These are phyloP conservation scores for Rhinoptilus africanus DNA, from an alignment of 2,113 vertebrate species.

Conservation along the genomic window DNA sequence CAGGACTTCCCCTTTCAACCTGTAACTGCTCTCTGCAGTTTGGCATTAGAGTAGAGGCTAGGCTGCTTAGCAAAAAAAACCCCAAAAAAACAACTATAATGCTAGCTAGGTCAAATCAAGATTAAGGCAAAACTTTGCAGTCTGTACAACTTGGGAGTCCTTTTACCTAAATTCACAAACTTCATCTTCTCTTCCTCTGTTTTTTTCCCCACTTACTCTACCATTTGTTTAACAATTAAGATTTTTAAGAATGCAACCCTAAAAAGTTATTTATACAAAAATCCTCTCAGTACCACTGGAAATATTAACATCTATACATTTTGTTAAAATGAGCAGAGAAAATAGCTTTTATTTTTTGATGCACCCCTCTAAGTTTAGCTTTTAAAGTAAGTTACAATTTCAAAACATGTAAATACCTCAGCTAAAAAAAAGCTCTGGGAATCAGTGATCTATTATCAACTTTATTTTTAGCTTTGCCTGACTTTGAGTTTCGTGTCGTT, in stretches of 20 bases:
- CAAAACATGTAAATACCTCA: neutral
- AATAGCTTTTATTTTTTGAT: neutral
- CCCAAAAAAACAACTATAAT: neutral
- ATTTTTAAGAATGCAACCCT: neutral
- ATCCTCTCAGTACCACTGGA: neutral
- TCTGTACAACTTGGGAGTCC: rapidly evolving
- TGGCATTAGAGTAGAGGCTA: neutral
- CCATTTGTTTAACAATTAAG: neutral
- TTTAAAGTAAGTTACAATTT: neutral
- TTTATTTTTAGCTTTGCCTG: conserved; percentile 28
- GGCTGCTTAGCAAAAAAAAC: neutral
- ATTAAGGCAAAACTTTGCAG: neutral
- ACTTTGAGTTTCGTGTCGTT: neutral
- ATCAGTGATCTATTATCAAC: conserved; percentile 10
- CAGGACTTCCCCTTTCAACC: neutral
- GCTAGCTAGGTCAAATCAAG: neutral
- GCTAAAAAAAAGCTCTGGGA: conserved; percentile 24
- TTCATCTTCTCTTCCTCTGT: neutral
- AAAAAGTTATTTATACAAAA: neutral
- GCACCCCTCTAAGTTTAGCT: neutral
- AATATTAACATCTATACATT: neutral
- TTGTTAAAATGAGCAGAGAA: neutral
- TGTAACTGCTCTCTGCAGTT: neutral
- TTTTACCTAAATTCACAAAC: neutral
- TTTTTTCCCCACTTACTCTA: neutral